Base-by-base conservation (phyloP, 1,140 invertebrate genomes). In the Manduca sexta region DNA sequence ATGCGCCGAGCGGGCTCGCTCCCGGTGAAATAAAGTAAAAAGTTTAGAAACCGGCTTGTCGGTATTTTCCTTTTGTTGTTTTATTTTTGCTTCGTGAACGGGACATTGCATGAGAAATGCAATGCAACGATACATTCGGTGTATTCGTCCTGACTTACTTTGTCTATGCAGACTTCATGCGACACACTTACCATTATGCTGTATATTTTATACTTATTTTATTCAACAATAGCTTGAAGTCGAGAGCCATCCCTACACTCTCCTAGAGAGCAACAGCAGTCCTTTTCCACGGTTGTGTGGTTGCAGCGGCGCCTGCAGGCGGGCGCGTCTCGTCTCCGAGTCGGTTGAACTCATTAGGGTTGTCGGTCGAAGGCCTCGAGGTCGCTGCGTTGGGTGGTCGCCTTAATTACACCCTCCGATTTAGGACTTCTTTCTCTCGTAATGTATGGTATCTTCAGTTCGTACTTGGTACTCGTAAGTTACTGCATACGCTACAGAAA, bases 51-150 rank as follows among this genome's bases (percentile, higher is more conserved):
- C 74, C 79, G 75, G 79, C 75, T 81, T 78, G 72, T 75, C 77
- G 79, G 73, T 73, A 73, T 81, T 81, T 77, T 76, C 71, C 70
- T 76, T 81, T 73, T 82, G 71, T 74, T 80, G 71, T 74, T 78
- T 74, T 72, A 82, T 84, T 81, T 83, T 83, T 78, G 70, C 76
- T 78, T 74, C 64, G 71, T 73, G 68, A 77, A 76, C 75, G 79
- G 75, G 69, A 81, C 78, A 84, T 81, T 72, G 77, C 76, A 78
- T 75, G 81, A 81, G 81, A 83, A 84, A 80, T 80, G 75, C 71
- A 83, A 79, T 76, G 70, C 69, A 76, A 80, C 75, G 64, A 59
- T 66, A 61, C 66, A 26, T 26, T 26, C n/a, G 21, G 21, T 5
- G 21, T 8, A 26, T 26, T 26, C 21, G 21, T 26, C 21, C 21